Base-by-base conservation (phyloP, 2,888 invertebrate genomes). In the Tortricodes alternella region DNA sequence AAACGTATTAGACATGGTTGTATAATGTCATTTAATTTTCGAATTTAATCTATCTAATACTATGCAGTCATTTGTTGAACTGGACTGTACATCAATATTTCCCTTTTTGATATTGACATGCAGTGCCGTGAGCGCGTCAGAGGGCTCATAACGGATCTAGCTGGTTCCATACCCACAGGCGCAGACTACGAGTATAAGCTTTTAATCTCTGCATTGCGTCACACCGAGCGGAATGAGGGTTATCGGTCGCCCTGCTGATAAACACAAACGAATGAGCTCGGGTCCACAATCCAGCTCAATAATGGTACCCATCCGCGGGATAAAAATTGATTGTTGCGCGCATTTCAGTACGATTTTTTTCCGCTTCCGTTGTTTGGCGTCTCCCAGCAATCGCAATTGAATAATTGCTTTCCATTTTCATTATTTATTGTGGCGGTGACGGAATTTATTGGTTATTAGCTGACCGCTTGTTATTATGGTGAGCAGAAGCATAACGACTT, bases 141-240 rank as follows among this genome's bases (percentile, higher is more conserved):
- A 68, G 76, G 76, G 71, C 76, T 83, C 80, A 81, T 80, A 80
- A 80, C 79, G 81, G 84, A 83, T 84, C 79, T 77, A 74, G 72
- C 74, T 67, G 70, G 73, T 76, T 74, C 74, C 77, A 80, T 76
- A 79, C 78, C 76, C 78, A 71, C 69, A 73, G 70, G 71, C 70
- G 70, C 74, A 76, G 72, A 77, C 76, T 80, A 78, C 79, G 75
- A 77, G 74, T 80, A 78, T 84, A 87, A 87, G 80, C 89, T 79
- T 85, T 85, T 89, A 88, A 87, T 89, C 87, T 85, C 85, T 85
- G 82, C 85, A 85, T 84, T 87, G 88, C 87, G 87, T 85, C 88
- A 87, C 80, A 74, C 80, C 73, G 74, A 79, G 80, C 82, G 82
- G 83, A 87, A 85, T 85, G 86, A 83, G 86, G 84, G 83, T 85